These are phyloP conservation scores for Nephila pilipes DNA, from an alignment of 1,140 invertebrate species.

Conservation along the genomic window DNA sequence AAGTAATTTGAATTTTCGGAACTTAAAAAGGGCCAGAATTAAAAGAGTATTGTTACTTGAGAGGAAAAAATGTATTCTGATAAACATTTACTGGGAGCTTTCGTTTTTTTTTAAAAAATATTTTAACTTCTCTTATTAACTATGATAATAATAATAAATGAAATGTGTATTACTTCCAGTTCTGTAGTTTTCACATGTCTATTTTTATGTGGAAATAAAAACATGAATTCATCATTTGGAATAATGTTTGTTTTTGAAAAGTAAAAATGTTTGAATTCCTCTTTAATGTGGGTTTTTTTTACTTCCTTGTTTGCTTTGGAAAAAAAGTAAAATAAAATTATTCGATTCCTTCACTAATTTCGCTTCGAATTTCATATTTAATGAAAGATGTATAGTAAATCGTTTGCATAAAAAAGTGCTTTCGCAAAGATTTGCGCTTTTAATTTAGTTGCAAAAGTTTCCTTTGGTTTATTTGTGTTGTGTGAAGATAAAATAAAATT, in stretches of 20 bases:
- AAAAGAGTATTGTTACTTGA: neutral
- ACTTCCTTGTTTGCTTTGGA: too few relatives aligned
- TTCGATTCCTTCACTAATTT: too few relatives aligned
- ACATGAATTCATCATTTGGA: neutral
- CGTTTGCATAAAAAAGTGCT: too few relatives aligned
- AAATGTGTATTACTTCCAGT: neutral
- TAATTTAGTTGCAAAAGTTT: too few relatives aligned
- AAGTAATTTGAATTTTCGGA: conserved; percentile 9
- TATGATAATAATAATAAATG: neutral
- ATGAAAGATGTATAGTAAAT: too few relatives aligned
- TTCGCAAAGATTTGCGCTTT: too few relatives aligned
- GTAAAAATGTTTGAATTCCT: too few relatives aligned
- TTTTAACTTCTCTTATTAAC: neutral
- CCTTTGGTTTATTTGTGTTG: too few relatives aligned
- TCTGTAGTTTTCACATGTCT: neutral
- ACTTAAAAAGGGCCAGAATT: neutral
- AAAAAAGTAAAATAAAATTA: too few relatives aligned
- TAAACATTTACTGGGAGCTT: neutral
- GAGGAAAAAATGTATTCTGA: neutral
- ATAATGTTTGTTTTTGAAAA: neutral
- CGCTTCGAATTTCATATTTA: too few relatives aligned
- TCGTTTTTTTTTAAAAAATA: neutral
- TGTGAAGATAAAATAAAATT: too few relatives aligned
- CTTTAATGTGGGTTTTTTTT: too few relatives aligned
- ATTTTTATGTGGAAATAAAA: neutral